Evolutionary conservation across 1,140 invertebrate genomes (phyloP), one percentile per base, ranked within the genome.

Genomic region (Tribolium madens): DNA sequence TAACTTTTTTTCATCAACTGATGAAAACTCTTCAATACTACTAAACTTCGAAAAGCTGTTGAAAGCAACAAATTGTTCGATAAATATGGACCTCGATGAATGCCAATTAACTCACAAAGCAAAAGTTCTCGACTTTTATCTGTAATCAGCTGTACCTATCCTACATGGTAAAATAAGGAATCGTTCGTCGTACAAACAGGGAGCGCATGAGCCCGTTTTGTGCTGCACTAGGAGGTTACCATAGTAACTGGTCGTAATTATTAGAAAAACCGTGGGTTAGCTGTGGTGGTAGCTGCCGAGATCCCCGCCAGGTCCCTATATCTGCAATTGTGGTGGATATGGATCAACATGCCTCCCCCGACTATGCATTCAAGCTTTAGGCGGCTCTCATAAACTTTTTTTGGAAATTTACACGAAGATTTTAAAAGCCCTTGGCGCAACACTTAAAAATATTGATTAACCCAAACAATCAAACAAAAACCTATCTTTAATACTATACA

Each of bases 261-360:
- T 76, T 76, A 76, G 75, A 76, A 76, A 76, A 76, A 76, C 75
- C 68, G 75, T 76, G 75, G 75, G 75, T 76, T 76, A 70, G 75
- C 75, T 71, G 7, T 64, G 57, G 57, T 64, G 57, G 57, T 64
- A 64, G 57, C 57, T 64, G 57, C 21, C 73, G 73, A 75, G 73
- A 75, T 75, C 73, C 73, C 73, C 36, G 73, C 57, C 64, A 68
- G 73, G 53, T 33, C 57, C 57, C 52, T 21, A 10, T 60, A 75
- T 75, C 73, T 75, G 10, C 53, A 31, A 75, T 75, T 75, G 73
- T 75, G 64, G 73, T 75, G 64, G 73, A 75, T 75, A 13, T 68
- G 73, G 57, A 75, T 75, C 73, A 75, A 75, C 73, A 21, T 57
- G 18, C 57, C 53, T n/a, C 73, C 73, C 3, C 70, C 73, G 47